Percentiles rank a stretch among this genome's conserved stretches.
These are phyloP conservation scores for Oxygymnocypris stewartii DNA, from an alignment of 2,113 vertebrate genomes.

Conservation along the genomic window DNA sequence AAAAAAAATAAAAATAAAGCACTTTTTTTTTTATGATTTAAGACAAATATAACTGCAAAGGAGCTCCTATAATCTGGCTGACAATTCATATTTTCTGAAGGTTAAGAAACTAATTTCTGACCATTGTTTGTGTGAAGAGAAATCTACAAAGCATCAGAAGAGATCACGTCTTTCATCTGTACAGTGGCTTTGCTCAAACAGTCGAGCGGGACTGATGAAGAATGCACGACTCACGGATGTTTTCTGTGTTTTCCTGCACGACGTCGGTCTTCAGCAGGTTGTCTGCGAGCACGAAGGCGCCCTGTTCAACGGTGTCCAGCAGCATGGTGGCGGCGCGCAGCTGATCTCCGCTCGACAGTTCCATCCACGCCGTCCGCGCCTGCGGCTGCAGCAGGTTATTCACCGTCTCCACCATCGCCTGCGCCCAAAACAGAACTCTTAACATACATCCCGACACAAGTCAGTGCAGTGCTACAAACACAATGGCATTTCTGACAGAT, in stretches of 20 bases:
- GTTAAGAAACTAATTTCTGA: neutral
- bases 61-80: neutral
- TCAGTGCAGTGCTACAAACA: no score
- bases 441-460: neutral
- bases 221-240: conserved; percentile 86
- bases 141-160: neutral
- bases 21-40: neutral
- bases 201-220: neutral
- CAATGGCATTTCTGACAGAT: no score
- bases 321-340: conserved; percentile 92
- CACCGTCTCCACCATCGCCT: conserved; percentile 99
- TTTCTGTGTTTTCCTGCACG: conserved; percentile 94
- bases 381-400: conserved; percentile 96
- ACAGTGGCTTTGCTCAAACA: neutral
- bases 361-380: conserved; percentile 87
- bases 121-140: no score
- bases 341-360: conserved; percentile 87
- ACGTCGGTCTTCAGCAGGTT: conserved; percentile 98
- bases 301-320: conserved; percentile 95
- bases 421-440: conserved; percentile 7
- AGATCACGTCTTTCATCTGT: neutral
- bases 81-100: neutral
- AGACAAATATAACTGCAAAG: neutral
- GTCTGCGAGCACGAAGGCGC: conserved; percentile 95
- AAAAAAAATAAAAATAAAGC: neutral